Conservation (phyloP, 2,113 vertebrate genomes). For the Sterna hirundo region DNA sequence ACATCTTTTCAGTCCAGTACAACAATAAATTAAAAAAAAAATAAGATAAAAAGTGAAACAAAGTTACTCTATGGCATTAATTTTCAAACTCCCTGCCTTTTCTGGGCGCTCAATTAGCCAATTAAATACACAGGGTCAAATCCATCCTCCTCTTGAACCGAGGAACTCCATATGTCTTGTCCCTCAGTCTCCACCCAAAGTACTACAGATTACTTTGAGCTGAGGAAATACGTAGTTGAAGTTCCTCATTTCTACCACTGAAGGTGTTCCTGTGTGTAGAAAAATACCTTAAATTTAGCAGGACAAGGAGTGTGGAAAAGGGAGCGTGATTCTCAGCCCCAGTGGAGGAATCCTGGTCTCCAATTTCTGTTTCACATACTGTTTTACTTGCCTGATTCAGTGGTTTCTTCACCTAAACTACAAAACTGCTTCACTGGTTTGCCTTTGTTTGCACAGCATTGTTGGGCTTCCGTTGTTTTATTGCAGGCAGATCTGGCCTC, state of each 20-base stretch:
- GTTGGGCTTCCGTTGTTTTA: neutral
- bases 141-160: neutral
- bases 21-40: neutral
- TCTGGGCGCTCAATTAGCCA: neutral
- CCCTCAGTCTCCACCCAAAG: neutral
- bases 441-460: neutral
- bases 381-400: neutral
- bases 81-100: neutral
- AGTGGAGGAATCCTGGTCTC: neutral
- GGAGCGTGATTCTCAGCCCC: neutral
- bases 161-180: neutral
- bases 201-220: neutral
- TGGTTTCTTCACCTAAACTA: fast-evolving
- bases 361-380: neutral
- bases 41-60: neutral
- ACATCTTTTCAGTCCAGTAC: neutral
- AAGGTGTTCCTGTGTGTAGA: neutral
- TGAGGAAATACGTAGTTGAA: neutral
- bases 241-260: neutral
- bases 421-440: neutral
- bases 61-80: neutral
- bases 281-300: neutral
- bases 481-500: neutral
- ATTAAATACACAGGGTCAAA: neutral
- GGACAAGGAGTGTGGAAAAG: neutral